These are phyloP conservation scores for Microcebus tavaratra DNA, from an alignment of 2,113 vertebrate genomes.

Conservation along the genomic window DNA sequence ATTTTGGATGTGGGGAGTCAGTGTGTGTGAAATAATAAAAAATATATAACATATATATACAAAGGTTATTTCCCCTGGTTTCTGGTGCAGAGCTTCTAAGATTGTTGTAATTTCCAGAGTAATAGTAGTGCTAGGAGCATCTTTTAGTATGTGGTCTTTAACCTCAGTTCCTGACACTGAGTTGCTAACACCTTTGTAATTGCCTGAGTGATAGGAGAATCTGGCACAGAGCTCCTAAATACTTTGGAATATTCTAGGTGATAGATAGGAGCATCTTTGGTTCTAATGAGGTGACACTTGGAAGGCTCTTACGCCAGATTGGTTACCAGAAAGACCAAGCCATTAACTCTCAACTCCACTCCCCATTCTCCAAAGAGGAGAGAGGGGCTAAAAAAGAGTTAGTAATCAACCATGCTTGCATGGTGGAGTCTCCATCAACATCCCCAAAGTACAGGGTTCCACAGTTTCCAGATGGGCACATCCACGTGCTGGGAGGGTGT, in stretches of 20 bases:
- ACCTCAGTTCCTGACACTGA: background rate
- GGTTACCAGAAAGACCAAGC: background rate
- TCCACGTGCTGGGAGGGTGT: background rate
- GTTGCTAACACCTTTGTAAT: background rate
- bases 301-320: background rate
- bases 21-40: background rate
- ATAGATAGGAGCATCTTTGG: background rate
- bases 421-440: background rate
- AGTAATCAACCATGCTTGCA: background rate
- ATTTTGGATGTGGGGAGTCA: background rate
- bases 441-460: background rate
- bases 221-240: background rate
- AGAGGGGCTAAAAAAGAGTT: background rate
- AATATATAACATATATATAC: background rate
- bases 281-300: background rate
- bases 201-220: background rate
- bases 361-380: background rate
- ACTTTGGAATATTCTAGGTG: background rate
- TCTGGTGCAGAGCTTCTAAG: background rate
- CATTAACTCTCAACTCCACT: background rate
- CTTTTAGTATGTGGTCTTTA: background rate
- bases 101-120: background rate
- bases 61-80: background rate
- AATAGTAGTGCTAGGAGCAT: background rate
- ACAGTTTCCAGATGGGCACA: background rate